Base-by-base conservation (phyloP, 2,797 vertebrate genomes). In the Sebastes nivosus region DNA sequence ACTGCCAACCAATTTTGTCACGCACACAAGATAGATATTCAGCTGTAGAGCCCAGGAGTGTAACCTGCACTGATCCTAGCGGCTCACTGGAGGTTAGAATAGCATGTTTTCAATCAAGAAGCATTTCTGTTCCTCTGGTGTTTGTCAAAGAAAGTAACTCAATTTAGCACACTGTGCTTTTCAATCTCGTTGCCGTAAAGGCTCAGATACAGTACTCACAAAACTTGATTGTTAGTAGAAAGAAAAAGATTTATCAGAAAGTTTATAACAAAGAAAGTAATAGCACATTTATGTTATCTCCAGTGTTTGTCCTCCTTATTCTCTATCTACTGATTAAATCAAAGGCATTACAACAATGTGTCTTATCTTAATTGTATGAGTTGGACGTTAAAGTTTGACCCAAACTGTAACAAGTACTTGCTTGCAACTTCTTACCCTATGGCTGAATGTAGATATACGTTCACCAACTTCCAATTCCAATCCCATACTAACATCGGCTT, bases 1-100 rank as follows among this genome's bases (percentile, higher is more conserved):
- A 24, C 42, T 74, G 32, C 10, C 27, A 70, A 61, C n/a, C 27
- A 42, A 54, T 78, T 72, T 79, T 71, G 50, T 88, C 52, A 80
- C 68, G 46, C 54, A 59, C 52, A 59, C 32, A 64, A 57, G 67
- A 82, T 34, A 55, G 32, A 79, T 50, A 52, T 72, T 83, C 60
- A 25, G 12, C 55, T 20, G 6, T 3, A 68, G 20, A 74, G 22
- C 38, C 58, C 22, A 84, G 29, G 54, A 67, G 64, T 50, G 52
- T 34, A 68, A 68, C 30, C 68, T 72, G 64, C 46, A 27, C 25
- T 69, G 73, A 85, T 64, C 63, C 24, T 24, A 65, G 50, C 29
- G 34, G 74, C 52, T 58, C 58, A 68, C 29, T 4, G 8, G n/a
- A 59, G 5, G 42, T 75, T 38, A 12, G 27, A 67, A 66, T 27